Base-by-base conservation (phyloP, 2,888 invertebrate genomes). In the Aquatica leii region DNA sequence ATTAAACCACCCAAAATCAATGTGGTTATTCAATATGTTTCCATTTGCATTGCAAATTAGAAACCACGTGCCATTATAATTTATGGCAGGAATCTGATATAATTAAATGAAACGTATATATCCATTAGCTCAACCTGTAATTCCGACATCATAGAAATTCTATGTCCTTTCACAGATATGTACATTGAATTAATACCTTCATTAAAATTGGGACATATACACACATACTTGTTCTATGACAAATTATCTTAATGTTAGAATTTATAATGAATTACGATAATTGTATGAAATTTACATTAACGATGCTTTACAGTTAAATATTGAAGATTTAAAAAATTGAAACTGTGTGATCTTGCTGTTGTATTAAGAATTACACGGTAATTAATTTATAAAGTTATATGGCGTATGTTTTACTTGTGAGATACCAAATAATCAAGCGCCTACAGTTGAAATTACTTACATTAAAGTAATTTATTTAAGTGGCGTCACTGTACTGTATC, bases 61-160 rank as follows among this genome's bases (percentile, higher is more conserved):
- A 56, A 60, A 64, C 64, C 60, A 60, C 64, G 60, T 57, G 64
- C 60, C 53, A 60, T 64, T 57, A 64, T 64, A 64, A 64, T 64
- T 63, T 64, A 60, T 52, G 50, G 56, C 53, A 48, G 52, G 57
- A 64, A 60, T 60, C 60, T 60, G 64, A 64, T 57, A 60, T 60
- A 59, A 64, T 64, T 64, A 64, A 64, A 60, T 34, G 56, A 60
- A 63, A 58, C 54, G 56, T 56, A 64, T 59, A 59, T 56, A 64
- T 64, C 64, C 56, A 64, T 64, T 64, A 59, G 56, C 51, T 51
- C 54, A 63, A 59, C 49, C 52, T 57, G 64, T 57, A 53, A 57
- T 57, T 60, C 51, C 54, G 56, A 60, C 51, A 49, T 43, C 43
- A 52, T 56, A 55, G 51, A 35, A 56, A 56, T 62, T 56, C 61